phyloP scores from a whole-genome alignment of 2,797 vertebrate genomes.

The Oreochromis grahami region DNA sequence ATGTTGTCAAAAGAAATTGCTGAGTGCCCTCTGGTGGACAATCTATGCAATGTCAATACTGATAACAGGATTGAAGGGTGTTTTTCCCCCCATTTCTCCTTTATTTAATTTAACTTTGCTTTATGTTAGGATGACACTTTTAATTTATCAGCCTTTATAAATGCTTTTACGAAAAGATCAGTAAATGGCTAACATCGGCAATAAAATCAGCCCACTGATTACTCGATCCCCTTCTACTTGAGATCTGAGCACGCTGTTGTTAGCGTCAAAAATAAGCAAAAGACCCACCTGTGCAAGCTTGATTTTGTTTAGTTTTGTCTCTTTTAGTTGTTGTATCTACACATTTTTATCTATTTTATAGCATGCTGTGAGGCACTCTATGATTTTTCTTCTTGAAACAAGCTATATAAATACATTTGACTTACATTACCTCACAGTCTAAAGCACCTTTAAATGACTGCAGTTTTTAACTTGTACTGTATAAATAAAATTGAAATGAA shows the following conservation, averaged over 20 bases:
- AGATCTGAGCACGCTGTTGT: background rate
- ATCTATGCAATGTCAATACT: background rate
- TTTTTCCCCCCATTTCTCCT: accelerated
- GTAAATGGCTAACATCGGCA: background rate
- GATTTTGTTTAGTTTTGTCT: background rate
- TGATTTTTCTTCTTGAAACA: background rate
- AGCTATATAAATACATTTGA: background rate
- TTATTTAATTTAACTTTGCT: background rate
- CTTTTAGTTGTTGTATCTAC: background rate
- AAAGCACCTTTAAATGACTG: background rate
- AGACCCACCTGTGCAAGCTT: background rate
- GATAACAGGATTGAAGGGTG: background rate
- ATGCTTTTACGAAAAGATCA: background rate
- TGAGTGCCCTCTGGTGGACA: background rate
- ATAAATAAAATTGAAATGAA: background rate
- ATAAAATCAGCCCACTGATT: background rate
- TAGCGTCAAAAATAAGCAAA: background rate
- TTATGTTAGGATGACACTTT: background rate
- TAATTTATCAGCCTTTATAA: background rate
- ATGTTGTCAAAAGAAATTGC: background rate
- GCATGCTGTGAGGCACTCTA: background rate
- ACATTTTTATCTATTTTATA: background rate
- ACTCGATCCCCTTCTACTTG: background rate
- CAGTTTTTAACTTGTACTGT: background rate
- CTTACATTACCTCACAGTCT: background rate